Conservation (phyloP, 2,113 vertebrate species). For the Ageneiosus marmoratus region DNA sequence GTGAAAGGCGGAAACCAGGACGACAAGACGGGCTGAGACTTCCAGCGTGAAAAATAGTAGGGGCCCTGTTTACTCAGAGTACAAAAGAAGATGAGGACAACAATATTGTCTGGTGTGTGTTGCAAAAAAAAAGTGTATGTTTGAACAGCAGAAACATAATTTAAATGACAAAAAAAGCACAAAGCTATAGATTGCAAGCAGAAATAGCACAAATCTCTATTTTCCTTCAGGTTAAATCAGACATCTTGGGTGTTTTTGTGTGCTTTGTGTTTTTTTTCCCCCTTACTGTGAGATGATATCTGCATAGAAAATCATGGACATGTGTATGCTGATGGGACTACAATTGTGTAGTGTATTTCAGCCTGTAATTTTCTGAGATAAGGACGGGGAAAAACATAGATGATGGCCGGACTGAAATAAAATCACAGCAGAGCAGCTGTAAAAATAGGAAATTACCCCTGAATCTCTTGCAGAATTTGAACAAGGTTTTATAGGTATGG, state of each 20-base stretch:
- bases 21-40: constrained; percentile 3
- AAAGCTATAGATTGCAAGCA: background rate
- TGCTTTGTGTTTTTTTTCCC: too few relatives aligned
- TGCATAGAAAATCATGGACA: too few relatives aligned
- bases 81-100: background rate
- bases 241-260: too few relatives aligned
- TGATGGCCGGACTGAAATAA: too few relatives aligned
- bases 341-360: background rate
- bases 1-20: background rate
- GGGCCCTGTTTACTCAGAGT: background rate
- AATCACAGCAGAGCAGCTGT: too few relatives aligned
- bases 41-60: background rate
- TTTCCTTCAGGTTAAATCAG: background rate
- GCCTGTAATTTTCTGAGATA: too few relatives aligned
- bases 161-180: background rate
- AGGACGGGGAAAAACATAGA: too few relatives aligned
- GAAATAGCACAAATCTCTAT: background rate
- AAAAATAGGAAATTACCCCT: too few relatives aligned
- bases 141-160: too few relatives aligned
- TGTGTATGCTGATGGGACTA: too few relatives aligned
- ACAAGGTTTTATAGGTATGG: background rate
- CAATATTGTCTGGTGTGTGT: background rate
- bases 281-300: too few relatives aligned
- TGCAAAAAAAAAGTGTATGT: background rate
- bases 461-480: background rate